These are phyloP conservation scores for Amblyraja radiata DNA, from an alignment of 2,797 vertebrate genomes.

Conservation along the genomic window DNA sequence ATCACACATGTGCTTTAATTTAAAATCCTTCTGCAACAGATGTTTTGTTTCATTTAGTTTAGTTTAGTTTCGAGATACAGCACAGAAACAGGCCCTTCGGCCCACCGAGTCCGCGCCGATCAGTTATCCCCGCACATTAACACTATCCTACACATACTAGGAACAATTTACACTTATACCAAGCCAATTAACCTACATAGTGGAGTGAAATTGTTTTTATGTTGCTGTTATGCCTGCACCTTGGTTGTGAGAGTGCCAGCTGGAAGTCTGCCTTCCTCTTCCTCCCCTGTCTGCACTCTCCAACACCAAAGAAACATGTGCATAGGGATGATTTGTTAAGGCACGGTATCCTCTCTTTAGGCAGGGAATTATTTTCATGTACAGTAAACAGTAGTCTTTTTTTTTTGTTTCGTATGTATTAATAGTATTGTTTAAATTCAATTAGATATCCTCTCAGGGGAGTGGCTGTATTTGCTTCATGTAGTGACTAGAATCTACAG, in stretches of 20 bases:
- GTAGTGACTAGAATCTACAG: too few relatives aligned
- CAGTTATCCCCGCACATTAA: too few relatives aligned
- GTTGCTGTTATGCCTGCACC: not conserved
- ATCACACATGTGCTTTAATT: not conserved
- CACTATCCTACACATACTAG: too few relatives aligned
- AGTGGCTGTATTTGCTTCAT: too few relatives aligned
- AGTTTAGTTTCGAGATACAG: too few relatives aligned
- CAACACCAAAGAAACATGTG: not conserved
- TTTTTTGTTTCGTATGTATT: not conserved
- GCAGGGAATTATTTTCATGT: not conserved
- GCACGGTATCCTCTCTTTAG: not conserved
- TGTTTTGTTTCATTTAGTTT: too few relatives aligned
- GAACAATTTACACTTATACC: too few relatives aligned
- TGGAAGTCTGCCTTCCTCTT: not conserved
- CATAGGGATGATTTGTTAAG: not conserved
- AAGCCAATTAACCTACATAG: too few relatives aligned
- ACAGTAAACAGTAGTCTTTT: not conserved
- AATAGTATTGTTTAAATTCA: not conserved
- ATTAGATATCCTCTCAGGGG: not conserved
- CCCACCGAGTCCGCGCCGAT: too few relatives aligned
- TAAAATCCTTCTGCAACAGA: not conserved
- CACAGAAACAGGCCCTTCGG: too few relatives aligned
- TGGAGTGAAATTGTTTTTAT: not conserved
- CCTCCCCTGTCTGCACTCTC: not conserved
- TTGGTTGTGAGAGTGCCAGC: not conserved